phyloP scores from a whole-genome alignment of 2,888 invertebrate genomes.

The Acrocyrtus sp. region DNA sequence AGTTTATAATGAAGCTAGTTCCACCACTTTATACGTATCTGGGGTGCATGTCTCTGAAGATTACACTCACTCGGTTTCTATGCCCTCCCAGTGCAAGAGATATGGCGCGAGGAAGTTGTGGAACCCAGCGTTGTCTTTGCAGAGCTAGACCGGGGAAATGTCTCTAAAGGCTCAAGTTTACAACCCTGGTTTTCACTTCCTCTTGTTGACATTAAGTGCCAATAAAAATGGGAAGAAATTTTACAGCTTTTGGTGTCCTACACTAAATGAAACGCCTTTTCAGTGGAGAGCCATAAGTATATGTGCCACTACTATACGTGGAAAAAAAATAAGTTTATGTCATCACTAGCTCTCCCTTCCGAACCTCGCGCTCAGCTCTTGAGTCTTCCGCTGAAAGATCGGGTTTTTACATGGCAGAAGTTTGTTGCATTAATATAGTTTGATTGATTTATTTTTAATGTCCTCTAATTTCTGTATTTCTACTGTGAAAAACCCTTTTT shows the following conservation, averaged over 20 bases:
- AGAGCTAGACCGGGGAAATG: background rate
- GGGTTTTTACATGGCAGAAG: background rate
- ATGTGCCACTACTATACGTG: conserved; percentile 1
- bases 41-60: background rate
- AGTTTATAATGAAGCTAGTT: background rate
- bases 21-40: background rate
- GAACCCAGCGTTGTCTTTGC: background rate
- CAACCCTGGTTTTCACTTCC: conserved; percentile 51
- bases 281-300: background rate
- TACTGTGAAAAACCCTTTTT: too few relatives aligned
- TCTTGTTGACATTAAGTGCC: conserved; percentile 51
- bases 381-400: background rate
- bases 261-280: conserved; percentile 6
- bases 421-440: background rate
- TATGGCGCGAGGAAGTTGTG: background rate
- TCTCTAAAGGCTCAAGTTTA: conserved; percentile 38
- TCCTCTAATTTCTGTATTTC: background rate
- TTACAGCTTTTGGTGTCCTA: conserved; percentile 38
- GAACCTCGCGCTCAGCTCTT: background rate
- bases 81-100: background rate
- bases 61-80: background rate
- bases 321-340: background rate
- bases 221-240: conserved; percentile 50
- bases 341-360: background rate
- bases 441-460: background rate